Evolutionary conservation across 1,140 invertebrate species (phyloP).

Genomic region (Whitmania pigra): DNA sequence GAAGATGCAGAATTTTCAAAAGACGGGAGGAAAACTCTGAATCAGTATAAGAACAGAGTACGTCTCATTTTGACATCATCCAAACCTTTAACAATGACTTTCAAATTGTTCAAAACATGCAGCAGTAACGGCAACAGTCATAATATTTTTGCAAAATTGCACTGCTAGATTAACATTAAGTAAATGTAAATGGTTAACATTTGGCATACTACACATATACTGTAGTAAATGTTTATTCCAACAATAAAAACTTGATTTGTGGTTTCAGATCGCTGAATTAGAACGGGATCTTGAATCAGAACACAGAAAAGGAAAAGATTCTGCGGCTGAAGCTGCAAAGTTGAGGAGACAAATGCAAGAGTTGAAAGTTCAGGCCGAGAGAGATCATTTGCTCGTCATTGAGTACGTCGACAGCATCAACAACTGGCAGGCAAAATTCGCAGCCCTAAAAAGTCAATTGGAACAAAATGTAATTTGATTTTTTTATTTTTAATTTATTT

Average conservation of each 20-base stretch:
- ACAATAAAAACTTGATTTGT: not conserved
- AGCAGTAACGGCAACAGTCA: not conserved
- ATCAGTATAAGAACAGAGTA: constrained; percentile 39
- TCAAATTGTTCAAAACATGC: not conserved
- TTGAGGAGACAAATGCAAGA: not conserved
- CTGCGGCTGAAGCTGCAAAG: not conserved
- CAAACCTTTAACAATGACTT: not conserved
- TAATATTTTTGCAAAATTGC: not conserved
- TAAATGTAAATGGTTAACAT: too few species aligned
- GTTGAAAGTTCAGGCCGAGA: constrained; percentile 8
- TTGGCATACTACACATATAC: too few species aligned
- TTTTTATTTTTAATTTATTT: not conserved
- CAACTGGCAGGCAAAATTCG: constrained; percentile 4
- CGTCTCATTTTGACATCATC: constrained; percentile 16
- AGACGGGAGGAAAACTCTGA: constrained; percentile 41
- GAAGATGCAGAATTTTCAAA: constrained; percentile 42
- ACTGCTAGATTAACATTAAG: not conserved
- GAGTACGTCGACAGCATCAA: constrained; percentile 4
- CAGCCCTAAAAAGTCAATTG: constrained; percentile 14
- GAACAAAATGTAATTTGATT: constrained; percentile 5
- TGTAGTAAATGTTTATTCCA: too few species aligned
- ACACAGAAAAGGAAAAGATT: constrained; percentile 8
- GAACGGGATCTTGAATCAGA: constrained; percentile 3
- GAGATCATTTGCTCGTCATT: constrained; percentile 4
- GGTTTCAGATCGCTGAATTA: constrained; percentile 3